A percentile compares a stretch with the other conserved stretches of the same genome.
phyloP scores from a whole-genome alignment of 2,888 invertebrate genomes.

The Amiota communis region DNA sequence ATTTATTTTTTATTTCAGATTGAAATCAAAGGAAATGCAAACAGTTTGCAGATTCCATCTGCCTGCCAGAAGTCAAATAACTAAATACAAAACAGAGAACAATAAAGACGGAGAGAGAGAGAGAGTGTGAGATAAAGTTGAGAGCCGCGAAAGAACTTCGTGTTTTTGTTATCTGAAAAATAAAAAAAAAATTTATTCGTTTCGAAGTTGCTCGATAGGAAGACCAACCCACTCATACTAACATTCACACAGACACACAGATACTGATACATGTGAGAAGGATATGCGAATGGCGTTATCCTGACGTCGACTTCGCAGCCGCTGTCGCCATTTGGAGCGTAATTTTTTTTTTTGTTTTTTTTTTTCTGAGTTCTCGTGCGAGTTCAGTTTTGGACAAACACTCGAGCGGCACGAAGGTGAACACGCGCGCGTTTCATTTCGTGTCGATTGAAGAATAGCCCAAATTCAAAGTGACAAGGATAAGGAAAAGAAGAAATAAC shows the following conservation, averaged over 20 bases:
- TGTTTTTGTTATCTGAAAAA: background rate
- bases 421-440: slow-evolving; percentile 61
- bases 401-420: slow-evolving; percentile 71
- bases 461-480: slow-evolving; percentile 25
- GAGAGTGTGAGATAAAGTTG: slow-evolving; percentile 1
- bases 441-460: slow-evolving; percentile 51
- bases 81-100: background rate
- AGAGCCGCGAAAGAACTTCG: background rate
- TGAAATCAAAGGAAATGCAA: no score
- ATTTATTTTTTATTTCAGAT: slow-evolving; percentile 5
- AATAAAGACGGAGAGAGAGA: background rate
- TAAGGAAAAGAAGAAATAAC: slow-evolving; percentile 16
- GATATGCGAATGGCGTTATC: background rate
- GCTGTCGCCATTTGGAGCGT: slow-evolving; percentile 24
- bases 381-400: slow-evolving; percentile 71
- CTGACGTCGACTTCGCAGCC: slow-evolving; percentile 28
- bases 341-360: slow-evolving; percentile 12
- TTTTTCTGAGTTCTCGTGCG: slow-evolving; percentile 5
- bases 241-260: background rate
- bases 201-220: background rate
- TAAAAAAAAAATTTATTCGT: background rate
- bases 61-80: no score
- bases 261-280: background rate
- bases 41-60: no score
- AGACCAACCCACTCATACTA: background rate